Conservation (phyloP, 2,113 vertebrate species). For the chimpanzee (Pan troglodytes) region NHGRI_mPanTro3-v2.1_pri NC_072412.2:54859501-54860000, state of each 20-base stretch:
- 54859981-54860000: slow-evolving; percentile 43
- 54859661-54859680: background rate
- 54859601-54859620: background rate
- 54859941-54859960: background rate
- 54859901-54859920: background rate
- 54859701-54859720: background rate
- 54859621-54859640: background rate
- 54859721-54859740: background rate
- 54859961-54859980: background rate
- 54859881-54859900: background rate
- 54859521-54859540: background rate
- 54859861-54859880: background rate
- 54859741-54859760: background rate
- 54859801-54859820: background rate
- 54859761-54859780: background rate
- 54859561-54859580: background rate
- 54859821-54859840: background rate
- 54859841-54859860: background rate
- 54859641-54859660: background rate
- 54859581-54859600: background rate
- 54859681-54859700: slow-evolving; percentile 6
- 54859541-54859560: background rate
- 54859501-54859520: background rate
- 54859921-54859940: background rate
- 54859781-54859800: background rate